Evolutionary conservation across 2,888 invertebrate genomes (phyloP).

Genomic region (Autographa gamma): DNA sequence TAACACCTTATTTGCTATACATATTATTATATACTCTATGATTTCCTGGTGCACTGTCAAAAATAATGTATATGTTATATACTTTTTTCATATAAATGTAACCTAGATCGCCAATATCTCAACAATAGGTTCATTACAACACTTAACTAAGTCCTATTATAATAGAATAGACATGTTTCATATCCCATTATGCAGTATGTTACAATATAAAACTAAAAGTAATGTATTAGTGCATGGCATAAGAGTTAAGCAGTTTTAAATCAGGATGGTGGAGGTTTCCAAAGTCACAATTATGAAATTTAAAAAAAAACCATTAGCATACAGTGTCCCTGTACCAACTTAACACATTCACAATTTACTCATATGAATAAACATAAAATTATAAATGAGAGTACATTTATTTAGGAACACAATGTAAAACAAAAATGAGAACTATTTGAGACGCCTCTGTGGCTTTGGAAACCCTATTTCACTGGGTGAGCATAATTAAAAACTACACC

Average conservation of each 20-base stretch:
- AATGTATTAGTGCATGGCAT: conserved; percentile 62
- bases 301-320: conserved; percentile 59
- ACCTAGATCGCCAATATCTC: conserved; percentile 69
- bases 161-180: conserved; percentile 65
- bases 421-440: conserved; percentile 74
- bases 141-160: conserved; percentile 72
- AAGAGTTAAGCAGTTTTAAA: conserved; percentile 68
- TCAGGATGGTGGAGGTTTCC: conserved; percentile 77
- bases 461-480: conserved; percentile 82
- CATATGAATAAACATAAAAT: conserved; percentile 70
- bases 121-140: conserved; percentile 72
- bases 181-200: conserved; percentile 72
- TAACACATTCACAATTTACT: conserved; percentile 71
- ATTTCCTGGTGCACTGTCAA: conserved; percentile 69
- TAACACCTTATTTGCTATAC: conserved; percentile 72
- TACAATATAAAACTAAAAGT: conserved; percentile 69
- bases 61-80: conserved; percentile 72
- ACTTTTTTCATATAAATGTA: conserved; percentile 65
- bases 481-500: conserved; percentile 85
- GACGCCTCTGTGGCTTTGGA: conserved; percentile 83
- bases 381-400: conserved; percentile 75
- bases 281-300: conserved; percentile 74
- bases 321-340: conserved; percentile 62
- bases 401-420: conserved; percentile 77
- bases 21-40: conserved; percentile 66